Percentiles rank a stretch among this genome's conserved stretches.
phyloP scores from a whole-genome alignment of 1,140 invertebrate species.

The Bilobella aurantiaca region DNA sequence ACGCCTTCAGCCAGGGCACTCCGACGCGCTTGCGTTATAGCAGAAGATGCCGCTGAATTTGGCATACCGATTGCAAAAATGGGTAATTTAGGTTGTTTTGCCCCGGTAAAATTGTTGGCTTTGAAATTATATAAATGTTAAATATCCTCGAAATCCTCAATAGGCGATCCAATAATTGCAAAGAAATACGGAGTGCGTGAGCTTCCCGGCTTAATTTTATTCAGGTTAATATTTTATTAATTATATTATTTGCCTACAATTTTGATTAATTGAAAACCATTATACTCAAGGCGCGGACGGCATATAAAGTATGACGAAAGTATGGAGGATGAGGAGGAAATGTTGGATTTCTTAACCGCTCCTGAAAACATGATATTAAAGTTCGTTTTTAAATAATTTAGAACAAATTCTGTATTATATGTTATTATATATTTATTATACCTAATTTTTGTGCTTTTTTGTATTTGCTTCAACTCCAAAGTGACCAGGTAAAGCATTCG shows the following conservation, averaged over 20 bases:
- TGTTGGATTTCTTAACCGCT: constrained; percentile 85
- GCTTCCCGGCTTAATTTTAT: constrained; percentile 29
- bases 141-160: too few species aligned
- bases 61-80: constrained; percentile 86
- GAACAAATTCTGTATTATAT: not conserved
- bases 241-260: not conserved
- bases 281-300: constrained; percentile 13
- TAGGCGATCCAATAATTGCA: constrained; percentile 65
- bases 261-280: not conserved
- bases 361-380: constrained; percentile 86
- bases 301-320: constrained; percentile 33
- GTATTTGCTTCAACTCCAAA: too few species aligned
- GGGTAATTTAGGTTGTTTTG: too few species aligned
- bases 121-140: too few species aligned
- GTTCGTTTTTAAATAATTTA: not conserved
- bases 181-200: constrained; percentile 52
- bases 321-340: constrained; percentile 60
- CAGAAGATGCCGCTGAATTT: constrained; percentile 69
- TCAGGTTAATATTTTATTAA: constrained; percentile 13
- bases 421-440: too few species aligned
- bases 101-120: too few species aligned
- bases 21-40: constrained; percentile 25
- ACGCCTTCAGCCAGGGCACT: constrained; percentile 19
- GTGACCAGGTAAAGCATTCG: not conserved
- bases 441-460: too few species aligned